A percentile compares a stretch with the other conserved stretches of the same genome.
Conservation (phyloP, 2,113 vertebrate genomes). For the Myrmecobius fasciatus region DNA sequence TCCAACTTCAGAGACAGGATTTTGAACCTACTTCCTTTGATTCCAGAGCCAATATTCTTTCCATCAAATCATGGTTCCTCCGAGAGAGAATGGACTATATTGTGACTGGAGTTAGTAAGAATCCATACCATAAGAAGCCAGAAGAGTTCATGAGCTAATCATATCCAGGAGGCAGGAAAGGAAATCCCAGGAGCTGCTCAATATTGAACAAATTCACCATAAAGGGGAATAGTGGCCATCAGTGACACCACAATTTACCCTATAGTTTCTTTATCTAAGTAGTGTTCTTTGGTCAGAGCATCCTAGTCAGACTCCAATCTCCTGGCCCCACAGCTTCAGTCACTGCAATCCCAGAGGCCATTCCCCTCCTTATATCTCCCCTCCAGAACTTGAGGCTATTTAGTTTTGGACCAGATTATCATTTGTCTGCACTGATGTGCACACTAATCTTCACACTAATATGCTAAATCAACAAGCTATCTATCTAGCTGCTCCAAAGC, state of each 20-base stretch:
- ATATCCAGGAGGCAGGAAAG: background rate
- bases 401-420: background rate
- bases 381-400: background rate
- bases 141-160: background rate
- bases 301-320: too few relatives aligned
- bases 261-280: background rate
- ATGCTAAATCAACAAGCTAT: background rate
- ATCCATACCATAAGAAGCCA: background rate
- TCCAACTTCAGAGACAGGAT: background rate
- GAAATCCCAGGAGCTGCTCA: background rate
- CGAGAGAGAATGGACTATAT: background rate
- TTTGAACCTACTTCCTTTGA: background rate
- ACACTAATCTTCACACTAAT: background rate
- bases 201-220: background rate
- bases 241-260: background rate
- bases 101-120: background rate
- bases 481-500: background rate
- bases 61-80: background rate
- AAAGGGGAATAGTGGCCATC: background rate
- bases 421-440: background rate
- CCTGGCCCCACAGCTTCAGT: background rate
- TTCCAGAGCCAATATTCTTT: background rate
- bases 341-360: background rate
- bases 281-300: background rate
- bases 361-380: background rate